Conservation (phyloP, 1,140 invertebrate genomes). For the Tetraneura akinire region DNA sequence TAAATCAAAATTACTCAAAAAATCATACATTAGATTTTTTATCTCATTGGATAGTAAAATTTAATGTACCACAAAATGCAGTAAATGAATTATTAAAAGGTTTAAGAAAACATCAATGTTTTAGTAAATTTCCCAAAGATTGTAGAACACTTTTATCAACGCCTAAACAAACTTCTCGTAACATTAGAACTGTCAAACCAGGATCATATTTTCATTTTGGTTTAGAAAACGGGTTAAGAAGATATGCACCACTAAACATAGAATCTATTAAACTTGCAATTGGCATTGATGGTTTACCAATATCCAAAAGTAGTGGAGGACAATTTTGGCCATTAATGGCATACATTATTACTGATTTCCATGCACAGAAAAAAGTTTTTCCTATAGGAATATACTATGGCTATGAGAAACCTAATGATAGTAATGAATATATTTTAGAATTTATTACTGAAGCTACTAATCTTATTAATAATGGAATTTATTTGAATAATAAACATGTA, state of each 20-base stretch:
- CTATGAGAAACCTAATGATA: conserved; percentile 49
- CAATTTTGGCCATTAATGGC: background rate
- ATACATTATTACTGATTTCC: background rate
- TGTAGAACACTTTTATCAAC: background rate
- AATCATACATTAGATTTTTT: too few relatives aligned
- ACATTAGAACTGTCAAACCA: background rate
- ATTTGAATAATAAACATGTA: conserved; percentile 36
- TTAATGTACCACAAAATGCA: background rate
- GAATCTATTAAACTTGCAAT: background rate
- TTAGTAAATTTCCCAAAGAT: background rate
- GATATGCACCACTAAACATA: background rate
- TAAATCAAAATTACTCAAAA: background rate
- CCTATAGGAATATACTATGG: conserved; percentile 52
- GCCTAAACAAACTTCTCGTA: background rate
- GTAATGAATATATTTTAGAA: conserved; percentile 50
- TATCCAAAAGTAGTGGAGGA: background rate
- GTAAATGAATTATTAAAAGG: background rate
- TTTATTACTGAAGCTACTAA: conserved; percentile 52
- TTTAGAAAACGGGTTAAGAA: background rate
- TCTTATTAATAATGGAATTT: conserved; percentile 41
- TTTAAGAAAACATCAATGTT: background rate
- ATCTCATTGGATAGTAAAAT: too few relatives aligned
- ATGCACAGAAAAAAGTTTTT: background rate
- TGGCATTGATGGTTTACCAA: background rate
- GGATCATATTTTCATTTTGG: conserved; percentile 4